Evolutionary conservation across 2,888 invertebrate genomes (phyloP), one percentile per base, ranked within the genome.

Genomic region (Pherbina coryleti): DNA sequence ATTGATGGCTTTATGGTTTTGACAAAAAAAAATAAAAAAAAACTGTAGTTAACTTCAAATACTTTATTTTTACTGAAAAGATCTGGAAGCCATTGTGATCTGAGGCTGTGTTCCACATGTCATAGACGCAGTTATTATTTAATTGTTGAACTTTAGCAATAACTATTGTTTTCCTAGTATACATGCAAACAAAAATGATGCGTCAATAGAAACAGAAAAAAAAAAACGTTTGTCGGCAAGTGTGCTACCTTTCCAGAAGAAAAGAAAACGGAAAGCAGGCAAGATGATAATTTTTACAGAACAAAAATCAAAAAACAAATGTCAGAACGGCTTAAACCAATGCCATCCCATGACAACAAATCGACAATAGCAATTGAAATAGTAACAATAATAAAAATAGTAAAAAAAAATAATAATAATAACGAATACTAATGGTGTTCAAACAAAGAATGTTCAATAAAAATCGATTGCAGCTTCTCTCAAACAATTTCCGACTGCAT

Each of bases 101-200:
- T 44, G 11, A 2, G 44, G 44, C 11, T 44, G 14, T 44, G 11
- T 3, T 1, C 1, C 44, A 44, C 11, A 44, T 1, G 2, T 44
- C 14, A 11, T 44, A 44, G 1, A 44, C 44, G 14, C 44, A 11
- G 34, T 17, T 11, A 3, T 28, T 25, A 25, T n/a, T 5, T 34
- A 25, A 57, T 34, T 31, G 66, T 34, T 66, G 22, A n/a, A 34
- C 37, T 34, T 3, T 55, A 34, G n/a, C 70, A 28, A 17, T 22
- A 51, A 64, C n/a, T 57, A 83, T 85, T 86, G 85, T 85, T 86
- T 84, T 87, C 85, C 87, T 87, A 87, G 87, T 87, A 87, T 87
- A 87, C 86, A 87, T 87, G 87, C 85, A 87, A 87, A 87, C 86
- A 87, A 86, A 83, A 85, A 87, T 86, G 87, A 87, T 84, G 86